Conservation (phyloP, 2,797 vertebrate species). For the Poecilia gillii region DNA sequence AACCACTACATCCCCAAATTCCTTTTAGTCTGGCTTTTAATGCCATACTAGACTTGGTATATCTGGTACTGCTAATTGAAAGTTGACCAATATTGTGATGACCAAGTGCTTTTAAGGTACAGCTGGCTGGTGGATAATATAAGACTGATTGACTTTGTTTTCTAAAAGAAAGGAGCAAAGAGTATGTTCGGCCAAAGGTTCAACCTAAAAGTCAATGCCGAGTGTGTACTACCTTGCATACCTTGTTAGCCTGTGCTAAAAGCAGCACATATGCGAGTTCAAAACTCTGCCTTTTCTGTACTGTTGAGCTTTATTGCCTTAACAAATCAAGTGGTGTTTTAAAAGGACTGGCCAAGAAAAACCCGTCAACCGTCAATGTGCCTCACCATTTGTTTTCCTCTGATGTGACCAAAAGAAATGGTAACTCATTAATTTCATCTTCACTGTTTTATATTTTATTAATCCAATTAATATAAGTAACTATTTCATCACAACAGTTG, state of each 20-base stretch:
- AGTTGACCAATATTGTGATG: conserved; percentile 45
- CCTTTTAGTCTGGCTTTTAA: neutral
- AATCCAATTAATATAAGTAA: neutral
- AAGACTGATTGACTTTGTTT: conserved; percentile 13
- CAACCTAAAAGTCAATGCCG: neutral
- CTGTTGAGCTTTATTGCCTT: conserved; percentile 14
- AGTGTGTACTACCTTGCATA: conserved; percentile 4
- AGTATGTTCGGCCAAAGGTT: neutral
- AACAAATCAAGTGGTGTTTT: conserved; percentile 6
- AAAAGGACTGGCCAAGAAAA: neutral
- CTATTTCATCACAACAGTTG: neutral
- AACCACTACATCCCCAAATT: conserved; percentile 11
- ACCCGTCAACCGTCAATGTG: conserved; percentile 6
- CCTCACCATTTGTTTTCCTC: conserved; percentile 11
- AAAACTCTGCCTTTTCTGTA: neutral
- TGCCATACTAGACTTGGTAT: conserved; percentile 16
- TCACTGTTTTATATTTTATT: neutral
- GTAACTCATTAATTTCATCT: neutral
- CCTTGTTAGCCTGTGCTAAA: conserved; percentile 2
- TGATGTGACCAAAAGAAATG: conserved; percentile 23
- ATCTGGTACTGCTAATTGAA: conserved; percentile 20
- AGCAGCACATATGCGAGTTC: neutral
- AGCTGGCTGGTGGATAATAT: neutral
- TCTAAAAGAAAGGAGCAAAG: conserved; percentile 7
- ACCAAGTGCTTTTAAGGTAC: conserved; percentile 25